Percentiles rank a stretch among this genome's conserved stretches.
Conservation (phyloP, 2,888 invertebrate species). For the Ptychoptera contaminata region DNA sequence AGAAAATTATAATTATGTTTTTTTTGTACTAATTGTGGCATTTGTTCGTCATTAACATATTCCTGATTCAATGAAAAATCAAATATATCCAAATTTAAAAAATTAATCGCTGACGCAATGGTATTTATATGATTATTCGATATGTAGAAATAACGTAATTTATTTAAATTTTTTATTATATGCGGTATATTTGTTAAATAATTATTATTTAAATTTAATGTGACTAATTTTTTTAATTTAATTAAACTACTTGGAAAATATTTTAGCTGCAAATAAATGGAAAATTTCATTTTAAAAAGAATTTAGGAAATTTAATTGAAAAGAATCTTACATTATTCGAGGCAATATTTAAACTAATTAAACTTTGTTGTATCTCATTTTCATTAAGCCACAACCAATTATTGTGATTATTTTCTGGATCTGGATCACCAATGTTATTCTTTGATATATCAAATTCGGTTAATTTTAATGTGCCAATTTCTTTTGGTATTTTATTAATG, state of each 20-base stretch:
- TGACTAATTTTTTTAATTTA: conserved; percentile 42
- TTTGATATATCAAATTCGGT: conserved; percentile 44
- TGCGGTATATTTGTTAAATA: conserved; percentile 41
- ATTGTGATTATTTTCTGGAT: conserved; percentile 16
- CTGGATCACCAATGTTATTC: conserved; percentile 43
- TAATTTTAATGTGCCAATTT: conserved; percentile 47
- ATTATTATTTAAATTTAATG: conserved; percentile 49
- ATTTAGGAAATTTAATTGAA: neutral
- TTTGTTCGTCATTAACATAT: neutral
- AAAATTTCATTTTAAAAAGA: conserved; percentile 4
- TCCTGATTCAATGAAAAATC: conserved; percentile 5
- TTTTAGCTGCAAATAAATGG: conserved; percentile 15
- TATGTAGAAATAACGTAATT: conserved; percentile 13
- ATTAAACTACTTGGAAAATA: conserved; percentile 45
- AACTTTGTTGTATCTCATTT: conserved; percentile 33
- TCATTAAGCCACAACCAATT: conserved; percentile 53
- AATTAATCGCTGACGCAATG: conserved; percentile 3
- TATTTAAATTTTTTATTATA: conserved; percentile 40
- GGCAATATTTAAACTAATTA: conserved; percentile 47
- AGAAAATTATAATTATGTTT: neutral
- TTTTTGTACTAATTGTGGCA: neutral
- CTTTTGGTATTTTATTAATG: conserved; percentile 50
- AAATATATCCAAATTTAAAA: neutral
- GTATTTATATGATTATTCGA: conserved; percentile 4
- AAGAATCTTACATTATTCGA: conserved; percentile 35